Percentiles rank a stretch among this genome's conserved stretches.
phyloP scores from a whole-genome alignment of 2,888 invertebrate genomes.

The Tillus elongatus region DNA sequence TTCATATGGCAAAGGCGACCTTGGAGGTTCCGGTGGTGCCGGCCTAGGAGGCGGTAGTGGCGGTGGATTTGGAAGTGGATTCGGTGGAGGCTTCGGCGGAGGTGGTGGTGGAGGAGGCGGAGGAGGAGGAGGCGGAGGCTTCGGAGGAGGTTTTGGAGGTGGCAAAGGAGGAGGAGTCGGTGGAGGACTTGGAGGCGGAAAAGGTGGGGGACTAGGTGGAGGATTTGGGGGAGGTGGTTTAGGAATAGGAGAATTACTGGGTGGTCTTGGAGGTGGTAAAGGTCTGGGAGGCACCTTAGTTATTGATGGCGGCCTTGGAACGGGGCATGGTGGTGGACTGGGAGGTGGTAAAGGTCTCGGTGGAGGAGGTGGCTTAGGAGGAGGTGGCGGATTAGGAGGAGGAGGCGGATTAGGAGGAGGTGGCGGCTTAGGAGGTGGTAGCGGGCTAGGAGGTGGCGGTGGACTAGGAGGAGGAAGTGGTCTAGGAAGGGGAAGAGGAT shows the following conservation, averaged over 20 bases:
- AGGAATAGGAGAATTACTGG: neutral
- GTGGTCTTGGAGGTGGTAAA: constrained; percentile 1
- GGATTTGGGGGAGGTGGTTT: constrained; percentile 1
- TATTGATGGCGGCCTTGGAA: constrained; percentile 17
- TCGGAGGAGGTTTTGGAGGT: constrained; percentile 3
- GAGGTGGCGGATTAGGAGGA: neutral
- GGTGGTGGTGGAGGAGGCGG: constrained; percentile 6
- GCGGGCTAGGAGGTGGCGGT: neutral
- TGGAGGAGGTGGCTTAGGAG: neutral
- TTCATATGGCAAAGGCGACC: neutral
- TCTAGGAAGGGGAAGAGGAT: neutral
- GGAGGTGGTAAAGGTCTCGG: constrained; percentile 5
- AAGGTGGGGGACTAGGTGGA: neutral
- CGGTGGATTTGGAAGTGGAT: neutral
- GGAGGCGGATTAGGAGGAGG: neutral
- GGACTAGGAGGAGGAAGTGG: neutral
- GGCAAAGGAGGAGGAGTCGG: constrained; percentile 17
- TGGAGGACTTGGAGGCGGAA: constrained; percentile 10
- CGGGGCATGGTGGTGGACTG: constrained; percentile 9
- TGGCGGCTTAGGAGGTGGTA: neutral
- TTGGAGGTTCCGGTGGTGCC: neutral
- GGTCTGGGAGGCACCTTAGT: neutral
- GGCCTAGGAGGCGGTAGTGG: constrained; percentile 3
- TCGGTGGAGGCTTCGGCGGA: constrained; percentile 9
- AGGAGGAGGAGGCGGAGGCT: neutral